Evolutionary conservation across 2,113 vertebrate genomes (phyloP), one percentile per base, ranked within the genome.

Genomic region (Corvus moneduloides): DNA sequence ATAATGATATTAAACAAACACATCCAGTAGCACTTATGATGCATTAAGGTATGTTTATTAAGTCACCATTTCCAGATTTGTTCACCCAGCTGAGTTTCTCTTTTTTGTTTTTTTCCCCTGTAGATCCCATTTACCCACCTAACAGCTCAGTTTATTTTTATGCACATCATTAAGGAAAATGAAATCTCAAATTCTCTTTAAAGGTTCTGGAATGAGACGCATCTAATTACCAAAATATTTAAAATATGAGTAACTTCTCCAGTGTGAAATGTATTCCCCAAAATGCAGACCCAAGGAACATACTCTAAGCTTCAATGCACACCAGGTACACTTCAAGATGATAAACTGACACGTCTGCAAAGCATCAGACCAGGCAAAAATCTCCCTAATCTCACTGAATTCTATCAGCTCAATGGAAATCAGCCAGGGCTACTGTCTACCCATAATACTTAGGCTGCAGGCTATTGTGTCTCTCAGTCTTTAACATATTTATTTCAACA

Each of bases 161-260:
- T 52, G 33, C 27, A 76, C 33, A 68, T 92, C 39, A 64, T 48
- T 94, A 79, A 86, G 77, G 33, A 96, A 96, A 95, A 94, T 24
- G 39, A 37, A 94, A 56, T 67, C 61, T 61, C 27, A 55, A 67
- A 72, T 68, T 95, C 37, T 91, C 82, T 92, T 77, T 72, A 68
- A 85, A 56, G 32, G 15, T 89, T 88, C 63, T 64, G n/a, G 48
- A 80, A 43, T 19, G 37, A 72, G 46, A 82, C 23, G 68, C 11
- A 63, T 44, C 19, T 91, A 79, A 88, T 77, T 89, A 83, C 52
- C 17, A 51, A 87, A 75, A 66, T 30, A 83, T 74, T 85, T 93
- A 67, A 88, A 82, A 67, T 51, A n/a, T 43, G 7, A 83, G 39
- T 27, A 74, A 41, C 5, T 18, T 73, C 33, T 88, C 39, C 68